phyloP scores from a whole-genome alignment of 2,113 vertebrate genomes.

The Neolamprologus caudopunctatus region DNA sequence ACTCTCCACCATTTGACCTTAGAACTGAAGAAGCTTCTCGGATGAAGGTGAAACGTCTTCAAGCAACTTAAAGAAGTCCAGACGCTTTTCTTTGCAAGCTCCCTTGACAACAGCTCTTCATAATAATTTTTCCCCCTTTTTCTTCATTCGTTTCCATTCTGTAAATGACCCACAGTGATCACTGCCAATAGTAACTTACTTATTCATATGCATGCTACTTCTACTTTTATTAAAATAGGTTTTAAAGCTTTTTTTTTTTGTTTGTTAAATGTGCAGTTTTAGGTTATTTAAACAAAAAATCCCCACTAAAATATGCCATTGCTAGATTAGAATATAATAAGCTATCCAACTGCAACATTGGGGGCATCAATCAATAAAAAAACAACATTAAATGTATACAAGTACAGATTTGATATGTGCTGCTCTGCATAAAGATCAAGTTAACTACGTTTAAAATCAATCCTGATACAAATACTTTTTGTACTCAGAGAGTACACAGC shows the following conservation, averaged over 20 bases:
- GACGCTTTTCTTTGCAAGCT: no score
- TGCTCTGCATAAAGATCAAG: background rate
- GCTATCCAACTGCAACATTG: background rate
- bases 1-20: no score
- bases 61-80: no score
- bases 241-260: fast-evolving
- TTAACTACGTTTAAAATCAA: background rate
- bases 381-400: background rate
- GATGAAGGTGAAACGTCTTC: no score
- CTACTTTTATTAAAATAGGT: background rate
- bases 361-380: background rate
- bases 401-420: background rate
- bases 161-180: background rate
- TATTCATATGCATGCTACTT: background rate
- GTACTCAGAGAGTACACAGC: background rate
- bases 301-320: background rate
- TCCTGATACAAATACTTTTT: background rate
- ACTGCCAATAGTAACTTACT: background rate
- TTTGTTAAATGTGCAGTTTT: background rate
- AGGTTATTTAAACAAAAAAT: background rate
- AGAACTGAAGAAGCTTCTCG: no score
- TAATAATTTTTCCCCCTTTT: background rate
- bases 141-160: background rate
- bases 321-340: background rate
- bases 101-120: background rate